Conservation (phyloP, 2,888 invertebrate genomes). For the Leptinotarsa haldemani region DNA sequence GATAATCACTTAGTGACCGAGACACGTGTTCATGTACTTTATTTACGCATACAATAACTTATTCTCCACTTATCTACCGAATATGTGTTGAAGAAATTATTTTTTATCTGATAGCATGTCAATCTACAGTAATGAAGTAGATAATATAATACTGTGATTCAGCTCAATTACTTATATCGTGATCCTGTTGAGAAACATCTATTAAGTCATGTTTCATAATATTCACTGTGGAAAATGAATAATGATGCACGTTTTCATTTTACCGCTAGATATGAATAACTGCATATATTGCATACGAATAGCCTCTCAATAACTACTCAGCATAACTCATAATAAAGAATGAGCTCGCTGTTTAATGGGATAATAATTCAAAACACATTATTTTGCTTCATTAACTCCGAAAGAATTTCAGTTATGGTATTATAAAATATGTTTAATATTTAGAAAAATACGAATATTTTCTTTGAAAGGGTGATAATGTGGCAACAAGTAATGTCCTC, state of each 20-base stretch:
- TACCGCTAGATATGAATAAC: constrained; percentile 16
- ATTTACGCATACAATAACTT: too few species aligned
- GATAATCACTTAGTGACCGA: too few species aligned
- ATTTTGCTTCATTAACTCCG: not conserved
- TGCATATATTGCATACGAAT: constrained; percentile 11
- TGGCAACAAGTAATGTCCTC: constrained; percentile 19
- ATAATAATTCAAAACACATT: constrained; percentile 16
- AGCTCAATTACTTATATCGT: not conserved
- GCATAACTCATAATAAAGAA: constrained; percentile 7
- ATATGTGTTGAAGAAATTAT: too few species aligned
- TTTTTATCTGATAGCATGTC: too few species aligned
- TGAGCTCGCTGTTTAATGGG: constrained; percentile 14
- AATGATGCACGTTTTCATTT: constrained; percentile 10
- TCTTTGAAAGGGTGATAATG: not conserved
- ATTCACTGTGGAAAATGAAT: not conserved
- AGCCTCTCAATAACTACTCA: not conserved
- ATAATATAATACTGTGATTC: not conserved
- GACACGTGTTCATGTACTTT: too few species aligned
- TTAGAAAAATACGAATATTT: constrained; percentile 8
- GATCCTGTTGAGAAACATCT: not conserved
- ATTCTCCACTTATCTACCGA: too few species aligned
- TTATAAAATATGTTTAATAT: constrained; percentile 7
- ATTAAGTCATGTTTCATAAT: constrained; percentile 10
- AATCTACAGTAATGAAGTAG: too few species aligned
- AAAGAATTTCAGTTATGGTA: constrained; percentile 13